Evolutionary conservation across 2,888 invertebrate species (phyloP).

Genomic region (Prenolepis imparis): DNA sequence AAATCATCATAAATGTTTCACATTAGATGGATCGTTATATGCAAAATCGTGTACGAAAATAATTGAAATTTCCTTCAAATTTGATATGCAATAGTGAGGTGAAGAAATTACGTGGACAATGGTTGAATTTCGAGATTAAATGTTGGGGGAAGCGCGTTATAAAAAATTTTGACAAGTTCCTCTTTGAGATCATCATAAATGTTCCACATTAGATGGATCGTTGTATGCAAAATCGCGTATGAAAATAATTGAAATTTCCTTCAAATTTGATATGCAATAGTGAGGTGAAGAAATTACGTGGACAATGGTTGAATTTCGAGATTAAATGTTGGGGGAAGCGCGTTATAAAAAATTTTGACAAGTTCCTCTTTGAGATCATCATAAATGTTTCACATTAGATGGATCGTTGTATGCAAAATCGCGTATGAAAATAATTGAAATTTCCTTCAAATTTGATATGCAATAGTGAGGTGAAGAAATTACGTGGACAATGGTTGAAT

Average conservation of each 20-base stretch:
- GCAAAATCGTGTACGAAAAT: background rate
- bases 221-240: too few relatives aligned
- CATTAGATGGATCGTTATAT: background rate
- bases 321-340: background rate
- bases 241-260: too few relatives aligned
- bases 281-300: too few relatives aligned
- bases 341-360: too few relatives aligned
- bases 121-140: slow-evolving; percentile 9
- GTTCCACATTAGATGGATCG: too few relatives aligned
- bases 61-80: background rate
- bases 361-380: background rate
- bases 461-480: background rate
- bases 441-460: background rate
- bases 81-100: background rate
- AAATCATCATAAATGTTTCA: background rate
- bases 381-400: background rate
- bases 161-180: too few relatives aligned
- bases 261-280: too few relatives aligned
- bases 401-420: background rate
- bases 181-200: too few relatives aligned
- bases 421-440: background rate
- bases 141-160: background rate
- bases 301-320: background rate
- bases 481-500: background rate
- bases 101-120: background rate